Evolutionary conservation across 2,113 vertebrate genomes (phyloP).

Genomic region (Gavia stellata): DNA sequence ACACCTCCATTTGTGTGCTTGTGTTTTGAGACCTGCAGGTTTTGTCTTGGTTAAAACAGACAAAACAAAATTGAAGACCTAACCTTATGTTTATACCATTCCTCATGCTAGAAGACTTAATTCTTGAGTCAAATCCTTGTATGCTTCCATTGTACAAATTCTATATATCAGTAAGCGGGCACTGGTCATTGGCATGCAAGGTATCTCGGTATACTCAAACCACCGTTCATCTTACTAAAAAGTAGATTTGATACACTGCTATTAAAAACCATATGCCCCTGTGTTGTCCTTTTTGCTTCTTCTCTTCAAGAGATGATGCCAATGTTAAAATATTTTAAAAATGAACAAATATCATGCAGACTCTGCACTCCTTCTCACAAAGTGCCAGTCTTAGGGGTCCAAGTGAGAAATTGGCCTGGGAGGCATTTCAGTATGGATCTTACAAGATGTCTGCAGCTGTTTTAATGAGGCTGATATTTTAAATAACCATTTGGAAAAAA

Average conservation of each 20-base stretch:
- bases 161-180: background rate
- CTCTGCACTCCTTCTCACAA: background rate
- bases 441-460: background rate
- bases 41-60: background rate
- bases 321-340: background rate
- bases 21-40: background rate
- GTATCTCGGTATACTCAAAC: background rate
- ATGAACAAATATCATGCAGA: background rate
- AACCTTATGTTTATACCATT: background rate
- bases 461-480: conserved; percentile 15
- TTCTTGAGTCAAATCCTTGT: background rate
- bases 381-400: background rate
- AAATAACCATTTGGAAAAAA: background rate
- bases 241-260: background rate
- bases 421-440: background rate
- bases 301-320: background rate
- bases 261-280: background rate
- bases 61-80: background rate
- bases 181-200: background rate
- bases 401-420: background rate
- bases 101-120: background rate
- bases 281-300: background rate
- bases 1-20: background rate
- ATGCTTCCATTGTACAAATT: background rate
- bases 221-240: background rate